Conservation (phyloP, 2,888 invertebrate genomes). For the Zaprionus obscuricornis region DNA sequence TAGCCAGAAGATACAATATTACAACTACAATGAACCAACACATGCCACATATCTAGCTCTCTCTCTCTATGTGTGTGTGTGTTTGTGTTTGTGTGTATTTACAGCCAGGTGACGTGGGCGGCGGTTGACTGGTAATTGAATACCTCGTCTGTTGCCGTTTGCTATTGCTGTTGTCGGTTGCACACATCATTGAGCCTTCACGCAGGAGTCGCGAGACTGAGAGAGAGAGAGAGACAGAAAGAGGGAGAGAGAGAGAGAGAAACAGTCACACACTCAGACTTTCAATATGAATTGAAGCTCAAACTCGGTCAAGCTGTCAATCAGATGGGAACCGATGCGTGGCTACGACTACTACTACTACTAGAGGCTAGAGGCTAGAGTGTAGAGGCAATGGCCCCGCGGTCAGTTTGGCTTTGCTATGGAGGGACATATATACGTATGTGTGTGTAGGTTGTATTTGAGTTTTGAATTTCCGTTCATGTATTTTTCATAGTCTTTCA, state of each 20-base stretch:
- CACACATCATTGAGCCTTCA: constrained; percentile 69
- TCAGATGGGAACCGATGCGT: constrained; percentile 53
- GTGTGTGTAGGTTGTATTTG: constrained; percentile 41
- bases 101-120: constrained; percentile 42
- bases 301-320: constrained; percentile 75
- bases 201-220: constrained; percentile 53
- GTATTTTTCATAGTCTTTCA: constrained; percentile 64
- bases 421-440: constrained; percentile 4
- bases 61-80: too few relatives aligned
- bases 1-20: constrained; percentile 43
- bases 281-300: constrained; percentile 14
- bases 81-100: neutral
- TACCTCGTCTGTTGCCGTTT: constrained; percentile 42
- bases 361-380: neutral
- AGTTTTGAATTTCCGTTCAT: constrained; percentile 73
- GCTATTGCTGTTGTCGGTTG: constrained; percentile 51
- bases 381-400: neutral
- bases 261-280: neutral
- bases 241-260: too few relatives aligned
- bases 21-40: too few relatives aligned
- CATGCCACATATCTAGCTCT: neutral
- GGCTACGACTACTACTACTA: constrained; percentile 9
- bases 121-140: constrained; percentile 63
- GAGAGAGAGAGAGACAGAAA: too few relatives aligned
- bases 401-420: constrained; percentile 9